Evolutionary conservation across 2,797 vertebrate species (phyloP), one percentile per base, ranked within the genome.

Genomic region (Iguana delicatissima): DNA sequence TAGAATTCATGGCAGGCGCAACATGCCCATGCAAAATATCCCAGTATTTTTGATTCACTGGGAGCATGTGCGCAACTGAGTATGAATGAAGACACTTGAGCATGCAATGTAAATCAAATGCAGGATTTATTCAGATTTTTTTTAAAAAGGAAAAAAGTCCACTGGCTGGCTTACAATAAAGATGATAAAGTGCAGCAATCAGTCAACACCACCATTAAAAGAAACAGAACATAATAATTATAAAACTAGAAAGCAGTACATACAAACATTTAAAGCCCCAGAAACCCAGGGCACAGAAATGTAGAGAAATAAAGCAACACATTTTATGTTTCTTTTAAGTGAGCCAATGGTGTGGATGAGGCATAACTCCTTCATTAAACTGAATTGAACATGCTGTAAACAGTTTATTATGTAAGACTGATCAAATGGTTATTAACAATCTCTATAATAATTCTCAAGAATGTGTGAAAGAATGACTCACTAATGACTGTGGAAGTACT

Each of bases 351-450:
- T 14, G 22, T 62, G 24, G 35, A 59, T 74, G 29, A 72, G 79
- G n/a, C 22, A 55, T 42, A 57, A 29, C 35, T 73, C 64, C 86
- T 50, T 67, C 42, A 10, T 67, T 82, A 81, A 81, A 82, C 16
- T 57, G 80, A 81, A 82, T 2, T 57, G 64, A 57, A 42, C 9
- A 76, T 50, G 57, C 55, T 84, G 42, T 87, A 67, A 67, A 84
- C 52, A 46, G 20, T 89, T 73, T 73, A 89, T 82, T 89, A 62
- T 14, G 12, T 32, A 82, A 82, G 52, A 89, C 52, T 24, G 50
- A 29, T 89, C 46, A 32, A 38, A 84, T 8, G 35, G 73, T 29
- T 80, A 55, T 85, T 85, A 80, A 59, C 76, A 46, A 42, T 80
- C 50, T 72, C 35, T 86, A 42, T 59, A 59, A 86, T 38, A 26